Conservation (phyloP, 1,140 invertebrate species). For the Drosophila teissieri region DNA sequence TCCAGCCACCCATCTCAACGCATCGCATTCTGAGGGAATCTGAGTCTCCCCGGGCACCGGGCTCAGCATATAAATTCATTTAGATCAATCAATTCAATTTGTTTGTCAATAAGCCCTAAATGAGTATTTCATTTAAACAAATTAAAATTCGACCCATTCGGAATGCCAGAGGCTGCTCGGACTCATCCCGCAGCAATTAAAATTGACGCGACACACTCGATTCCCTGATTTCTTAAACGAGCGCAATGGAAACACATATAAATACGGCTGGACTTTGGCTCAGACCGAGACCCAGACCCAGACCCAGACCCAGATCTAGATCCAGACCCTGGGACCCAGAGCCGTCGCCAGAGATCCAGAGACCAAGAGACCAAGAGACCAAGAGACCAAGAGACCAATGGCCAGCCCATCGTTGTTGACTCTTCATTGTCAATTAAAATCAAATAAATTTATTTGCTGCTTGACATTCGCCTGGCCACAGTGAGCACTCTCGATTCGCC, state of each 20-base stretch:
- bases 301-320: constrained; percentile 14
- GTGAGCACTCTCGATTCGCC: constrained; percentile 9
- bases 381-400: constrained; percentile 26
- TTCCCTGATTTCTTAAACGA: constrained; percentile 60
- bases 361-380: constrained; percentile 27
- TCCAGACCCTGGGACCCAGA: not conserved
- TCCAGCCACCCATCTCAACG: not conserved
- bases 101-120: constrained; percentile 84
- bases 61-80: constrained; percentile 84
- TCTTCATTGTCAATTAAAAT: constrained; percentile 83
- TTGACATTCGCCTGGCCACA: constrained; percentile 67
- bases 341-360: not conserved
- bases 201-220: constrained; percentile 65
- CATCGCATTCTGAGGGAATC: not conserved
- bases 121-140: constrained; percentile 84
- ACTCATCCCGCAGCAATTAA: constrained; percentile 68
- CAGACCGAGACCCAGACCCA: constrained; percentile 45
- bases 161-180: constrained; percentile 55
- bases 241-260: constrained; percentile 62
- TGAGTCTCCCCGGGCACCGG: constrained; percentile 28
- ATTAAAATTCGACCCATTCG: constrained; percentile 83
- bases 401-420: constrained; percentile 68
- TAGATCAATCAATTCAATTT: constrained; percentile 85
- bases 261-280: constrained; percentile 51
- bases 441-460: constrained; percentile 84